phyloP scores from a whole-genome alignment of 2,113 vertebrate genomes.

The Syrrhaptes paradoxus region DNA sequence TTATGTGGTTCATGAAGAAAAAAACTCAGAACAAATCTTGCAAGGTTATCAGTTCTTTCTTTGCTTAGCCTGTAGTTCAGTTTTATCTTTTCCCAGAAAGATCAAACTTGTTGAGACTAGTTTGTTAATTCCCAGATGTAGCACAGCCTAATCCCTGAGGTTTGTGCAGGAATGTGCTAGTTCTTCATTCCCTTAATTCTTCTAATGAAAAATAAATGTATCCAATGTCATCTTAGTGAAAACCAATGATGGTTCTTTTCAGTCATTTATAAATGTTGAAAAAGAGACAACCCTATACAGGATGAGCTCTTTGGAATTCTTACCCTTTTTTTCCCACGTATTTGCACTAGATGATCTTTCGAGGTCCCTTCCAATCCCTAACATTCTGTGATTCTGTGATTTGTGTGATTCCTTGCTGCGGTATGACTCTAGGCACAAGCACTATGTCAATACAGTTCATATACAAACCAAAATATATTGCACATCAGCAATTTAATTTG shows the following conservation, averaged over 20 bases:
- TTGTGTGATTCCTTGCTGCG: background rate
- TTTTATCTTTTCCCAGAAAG: slow-evolving; percentile 71
- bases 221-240: slow-evolving; percentile 35
- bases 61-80: slow-evolving; percentile 67
- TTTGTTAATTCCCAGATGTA: slow-evolving; percentile 71
- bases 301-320: background rate
- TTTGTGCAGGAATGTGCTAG: slow-evolving; percentile 73
- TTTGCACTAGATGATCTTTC: background rate
- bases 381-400: no score
- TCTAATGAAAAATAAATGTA: slow-evolving; percentile 62
- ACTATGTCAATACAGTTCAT: slow-evolving; percentile 28
- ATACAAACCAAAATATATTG: slow-evolving; percentile 23
- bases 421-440: slow-evolving; percentile 38
- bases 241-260: slow-evolving; percentile 28
- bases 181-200: slow-evolving; percentile 62
- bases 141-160: slow-evolving; percentile 71
- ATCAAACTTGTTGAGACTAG: slow-evolving; percentile 73
- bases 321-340: background rate
- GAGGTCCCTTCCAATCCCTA: no score
- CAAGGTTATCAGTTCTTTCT: slow-evolving; percentile 70
- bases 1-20: slow-evolving; percentile 59
- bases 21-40: slow-evolving; percentile 47
- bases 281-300: background rate
- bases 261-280: slow-evolving; percentile 5
- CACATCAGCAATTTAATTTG: slow-evolving; percentile 10